Evolutionary conservation across 1,140 invertebrate species (phyloP).

Genomic region (Semibalanus balanoides): DNA sequence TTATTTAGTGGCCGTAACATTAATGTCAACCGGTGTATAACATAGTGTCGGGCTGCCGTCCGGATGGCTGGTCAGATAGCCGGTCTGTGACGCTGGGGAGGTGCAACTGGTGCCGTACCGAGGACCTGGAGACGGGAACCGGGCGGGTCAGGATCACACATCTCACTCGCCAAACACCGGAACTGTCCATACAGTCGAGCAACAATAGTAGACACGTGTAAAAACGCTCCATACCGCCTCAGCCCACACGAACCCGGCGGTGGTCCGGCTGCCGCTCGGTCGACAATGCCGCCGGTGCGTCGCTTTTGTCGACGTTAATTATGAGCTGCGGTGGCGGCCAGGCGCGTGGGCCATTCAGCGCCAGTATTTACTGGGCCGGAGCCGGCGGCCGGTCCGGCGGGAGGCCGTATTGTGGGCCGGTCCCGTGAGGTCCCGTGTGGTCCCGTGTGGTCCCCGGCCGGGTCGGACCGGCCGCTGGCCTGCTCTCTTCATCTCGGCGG

Average conservation of each 20-base stretch:
- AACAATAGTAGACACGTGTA: neutral
- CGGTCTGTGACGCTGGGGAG: neutral
- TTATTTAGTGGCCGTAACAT: conserved; percentile 2
- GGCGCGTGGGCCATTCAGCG: neutral
- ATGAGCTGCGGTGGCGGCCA: neutral
- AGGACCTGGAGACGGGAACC: too few species aligned
- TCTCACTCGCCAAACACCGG: too few species aligned
- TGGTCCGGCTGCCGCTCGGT: neutral
- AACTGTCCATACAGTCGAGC: neutral
- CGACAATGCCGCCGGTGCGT: neutral
- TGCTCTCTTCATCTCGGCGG: neutral
- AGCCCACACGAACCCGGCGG: neutral
- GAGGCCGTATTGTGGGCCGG: neutral
- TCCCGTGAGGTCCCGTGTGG: too few species aligned
- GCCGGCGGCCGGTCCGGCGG: too few species aligned
- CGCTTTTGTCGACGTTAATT: neutral
- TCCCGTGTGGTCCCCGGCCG: neutral
- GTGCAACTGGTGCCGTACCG: neutral
- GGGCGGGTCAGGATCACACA: too few species aligned
- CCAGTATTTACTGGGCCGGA: neutral
- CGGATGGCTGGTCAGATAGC: neutral
- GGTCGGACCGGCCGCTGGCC: too few species aligned
- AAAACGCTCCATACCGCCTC: neutral
- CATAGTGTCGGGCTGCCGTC: neutral
- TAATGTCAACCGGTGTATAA: neutral